Conservation (phyloP, 2,888 invertebrate genomes). For the Tenthredo distinguenda region DNA sequence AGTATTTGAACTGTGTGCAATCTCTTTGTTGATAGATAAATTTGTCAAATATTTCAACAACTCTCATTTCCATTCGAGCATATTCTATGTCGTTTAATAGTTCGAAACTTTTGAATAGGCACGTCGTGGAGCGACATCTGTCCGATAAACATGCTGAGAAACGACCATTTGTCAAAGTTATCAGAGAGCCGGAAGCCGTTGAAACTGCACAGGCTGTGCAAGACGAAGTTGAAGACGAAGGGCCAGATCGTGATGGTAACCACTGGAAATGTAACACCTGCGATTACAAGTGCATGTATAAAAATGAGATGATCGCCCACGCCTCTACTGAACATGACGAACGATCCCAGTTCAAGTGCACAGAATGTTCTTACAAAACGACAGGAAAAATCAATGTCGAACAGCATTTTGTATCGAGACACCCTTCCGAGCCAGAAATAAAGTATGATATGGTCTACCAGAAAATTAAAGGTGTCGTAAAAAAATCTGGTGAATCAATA, state of each 20-base stretch:
- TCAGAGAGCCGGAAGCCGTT: conserved; percentile 76
- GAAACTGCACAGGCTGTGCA: conserved; percentile 65
- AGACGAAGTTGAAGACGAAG: conserved; percentile 68
- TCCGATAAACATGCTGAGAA: conserved; percentile 82
- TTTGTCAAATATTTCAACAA: conserved; percentile 61
- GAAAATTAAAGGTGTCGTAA: conserved; percentile 74
- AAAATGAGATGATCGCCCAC: conserved; percentile 83
- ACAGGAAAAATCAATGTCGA: conserved; percentile 81
- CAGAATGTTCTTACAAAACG: conserved; percentile 82
- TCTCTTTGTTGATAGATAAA: not conserved
- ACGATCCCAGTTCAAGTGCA: conserved; percentile 86
- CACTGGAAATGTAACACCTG: conserved; percentile 88
- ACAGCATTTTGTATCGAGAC: conserved; percentile 82
- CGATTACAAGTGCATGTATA: conserved; percentile 81
- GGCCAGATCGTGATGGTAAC: conserved; percentile 78
- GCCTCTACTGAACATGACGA: conserved; percentile 82
- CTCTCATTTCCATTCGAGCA: conserved; percentile 22
- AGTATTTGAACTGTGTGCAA: not conserved
- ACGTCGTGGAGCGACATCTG: conserved; percentile 85
- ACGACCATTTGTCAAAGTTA: conserved; percentile 78
- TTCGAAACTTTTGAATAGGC: conserved; percentile 68
- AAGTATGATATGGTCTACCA: conserved; percentile 79
- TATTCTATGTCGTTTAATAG: conserved; percentile 66
- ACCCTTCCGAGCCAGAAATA: conserved; percentile 77
- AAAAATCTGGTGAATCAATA: conserved; percentile 65